These are phyloP conservation scores for Pygoscelis antarcticus DNA, from an alignment of 2,113 vertebrate genomes.

Conservation along the genomic window DNA sequence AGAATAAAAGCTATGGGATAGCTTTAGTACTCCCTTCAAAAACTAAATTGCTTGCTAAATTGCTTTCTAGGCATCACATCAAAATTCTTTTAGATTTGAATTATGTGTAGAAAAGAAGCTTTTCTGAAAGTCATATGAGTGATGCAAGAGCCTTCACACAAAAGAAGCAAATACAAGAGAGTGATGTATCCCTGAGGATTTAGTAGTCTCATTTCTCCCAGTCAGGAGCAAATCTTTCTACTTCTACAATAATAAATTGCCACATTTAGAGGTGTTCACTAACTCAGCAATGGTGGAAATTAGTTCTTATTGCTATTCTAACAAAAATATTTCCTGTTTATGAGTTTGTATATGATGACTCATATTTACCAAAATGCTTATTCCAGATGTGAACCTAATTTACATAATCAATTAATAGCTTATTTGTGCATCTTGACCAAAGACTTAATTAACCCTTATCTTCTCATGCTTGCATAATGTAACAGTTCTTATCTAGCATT, in stretches of 20 bases:
- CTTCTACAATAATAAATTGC: not conserved
- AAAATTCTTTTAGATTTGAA: conserved; percentile 60
- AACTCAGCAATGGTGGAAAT: not conserved
- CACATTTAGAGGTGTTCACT: not conserved
- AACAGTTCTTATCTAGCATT: not conserved
- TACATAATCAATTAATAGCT: not conserved
- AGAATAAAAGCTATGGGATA: conserved; percentile 35
- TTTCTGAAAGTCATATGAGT: conserved; percentile 37
- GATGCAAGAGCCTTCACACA: not conserved
- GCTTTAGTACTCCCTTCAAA: conserved; percentile 44
- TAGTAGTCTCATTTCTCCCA: not conserved
- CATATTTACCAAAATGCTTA: not conserved
- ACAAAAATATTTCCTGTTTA: conserved; percentile 22
- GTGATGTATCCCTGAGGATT: not conserved
- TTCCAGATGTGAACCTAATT: not conserved
- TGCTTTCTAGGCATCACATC: conserved; percentile 60
- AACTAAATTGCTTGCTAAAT: conserved; percentile 56
- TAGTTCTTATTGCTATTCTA: not conserved
- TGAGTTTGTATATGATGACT: not conserved
- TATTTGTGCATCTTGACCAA: not conserved
- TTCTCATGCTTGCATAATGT: not conserved
- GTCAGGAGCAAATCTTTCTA: not conserved
- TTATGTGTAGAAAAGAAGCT: conserved; percentile 32
- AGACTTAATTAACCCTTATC: not conserved
- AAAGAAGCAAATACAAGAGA: conserved; percentile 14